Base-by-base conservation (phyloP, 2,113 vertebrate species). In the Cyprinus carpio region DNA sequence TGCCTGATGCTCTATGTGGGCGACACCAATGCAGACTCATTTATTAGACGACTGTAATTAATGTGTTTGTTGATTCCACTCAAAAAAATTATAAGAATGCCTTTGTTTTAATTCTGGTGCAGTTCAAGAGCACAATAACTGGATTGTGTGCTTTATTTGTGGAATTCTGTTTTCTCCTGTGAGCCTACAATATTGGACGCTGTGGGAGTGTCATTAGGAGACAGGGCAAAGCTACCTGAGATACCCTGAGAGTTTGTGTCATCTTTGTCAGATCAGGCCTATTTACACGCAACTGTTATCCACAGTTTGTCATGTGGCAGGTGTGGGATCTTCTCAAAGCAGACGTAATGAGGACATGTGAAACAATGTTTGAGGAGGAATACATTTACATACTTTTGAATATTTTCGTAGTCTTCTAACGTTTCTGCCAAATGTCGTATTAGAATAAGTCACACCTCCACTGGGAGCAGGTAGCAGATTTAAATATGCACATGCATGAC, bases 271-370 rank as follows among this genome's bases (percentile, higher is more conserved):
- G 40, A 82, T 76, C 71, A 51, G 46, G 51, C 60, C 79, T 43
- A 58, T 86, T 86, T 86, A 75, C 79, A 37, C 34, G 34, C 25
- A 76, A 74, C 87, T 87, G 81, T 89, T 89, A 88, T 86, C 75
- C 37, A 4, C 79, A 62, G 65, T 87, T 88, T 85, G 88, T 84
- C 79, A 90, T 89, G 89, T 93, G 92, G 93, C 93, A 94, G 93
- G 91, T 93, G 91, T 91, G 87, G 90, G 91, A 92, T 90, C 88
- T 91, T 90, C 92, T 94, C 89, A 93, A 92, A 89, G 89, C 87
- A 90, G 92, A 94, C 92, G 88, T 94, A 94, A 94, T 94, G 93
- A 94, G 93, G 86, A 90, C 87, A 87, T 75, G 80, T 87, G 81
- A 87, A 89, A 89, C 82, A 88, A 86, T 83, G 82, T 84, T 84